Conservation (phyloP, 2,113 vertebrate species). For the Bungarus multicinctus region DNA sequence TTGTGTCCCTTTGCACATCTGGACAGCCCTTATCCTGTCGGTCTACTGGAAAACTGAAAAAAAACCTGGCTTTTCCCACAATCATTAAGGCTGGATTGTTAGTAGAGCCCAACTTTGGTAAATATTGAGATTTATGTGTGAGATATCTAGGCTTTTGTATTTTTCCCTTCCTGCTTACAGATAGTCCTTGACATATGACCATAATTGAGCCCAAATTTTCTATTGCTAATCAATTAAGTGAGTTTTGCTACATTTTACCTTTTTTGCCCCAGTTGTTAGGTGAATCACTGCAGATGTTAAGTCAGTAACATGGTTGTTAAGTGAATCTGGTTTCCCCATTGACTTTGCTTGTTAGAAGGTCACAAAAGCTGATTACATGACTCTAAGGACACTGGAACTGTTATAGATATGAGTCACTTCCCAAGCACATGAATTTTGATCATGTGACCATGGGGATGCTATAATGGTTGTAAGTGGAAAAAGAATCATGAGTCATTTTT, state of each 20-base stretch:
- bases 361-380: neutral
- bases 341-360: neutral
- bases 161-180: neutral
- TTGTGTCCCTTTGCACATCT: neutral
- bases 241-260: neutral
- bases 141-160: neutral
- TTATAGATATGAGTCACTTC: too few relatives aligned
- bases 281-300: neutral
- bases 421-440: neutral
- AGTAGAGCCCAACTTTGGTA: neutral
- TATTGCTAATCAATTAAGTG: neutral
- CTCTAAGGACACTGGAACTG: too few relatives aligned
- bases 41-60: neutral
- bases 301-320: neutral
- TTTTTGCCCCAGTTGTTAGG: neutral
- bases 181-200: neutral
- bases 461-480: neutral
- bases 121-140: neutral
- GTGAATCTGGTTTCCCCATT: neutral
- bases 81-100: neutral
- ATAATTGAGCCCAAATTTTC: neutral
- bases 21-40: neutral
- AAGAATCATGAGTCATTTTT: neutral
- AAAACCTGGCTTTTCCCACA: neutral
- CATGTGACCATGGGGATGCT: neutral